Base-by-base conservation (phyloP, 2,113 vertebrate genomes). In the Sardina pilchardus region DNA sequence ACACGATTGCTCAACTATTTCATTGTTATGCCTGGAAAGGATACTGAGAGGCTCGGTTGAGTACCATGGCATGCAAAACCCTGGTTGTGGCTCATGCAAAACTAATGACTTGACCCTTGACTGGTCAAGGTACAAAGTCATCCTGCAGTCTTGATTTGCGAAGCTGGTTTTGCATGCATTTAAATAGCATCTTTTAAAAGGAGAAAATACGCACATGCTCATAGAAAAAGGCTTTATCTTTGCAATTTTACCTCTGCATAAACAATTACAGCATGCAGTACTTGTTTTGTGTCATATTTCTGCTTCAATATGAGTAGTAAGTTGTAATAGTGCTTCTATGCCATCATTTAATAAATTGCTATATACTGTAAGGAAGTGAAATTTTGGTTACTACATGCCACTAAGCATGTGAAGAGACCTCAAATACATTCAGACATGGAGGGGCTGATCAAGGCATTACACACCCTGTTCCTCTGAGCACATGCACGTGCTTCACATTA, bases 401-500 rank as follows among this genome's bases (percentile, higher is more conserved):
- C n/a, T n/a, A n/a, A n/a, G 56, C 24, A 34, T 34, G 30, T 71
- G 14, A 34, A 63, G 63, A 7, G 2, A 14, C 63, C 63, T 71
- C 63, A 1, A 8, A 14, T 71, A 1, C 63, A 10, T 10, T 30
- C 12, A 71, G 9, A 71, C 26, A 26, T 34, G 63, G 26, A 34
- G 63, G 63, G 63, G 12, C 26, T 71, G 63, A 71, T 71, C 8
- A 71, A 71, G 63, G 6, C 63, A 71, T 71, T 71, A 71, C 1
- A 26, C 63, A 34, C 63, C 10, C 63, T 71, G 63, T 14, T 71
- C 63, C 30, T 9, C 26, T 71, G 63, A 71, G 63, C 63, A 71
- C 63, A 30, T 30, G 63, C 63, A 71, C 63, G 63, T 71, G 63
- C 63, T 71, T 71, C 63, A 30, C 63, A 34, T 71, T 71, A 71